phyloP scores from a whole-genome alignment of 2,888 invertebrate species.

The Maniola hyperantus region DNA sequence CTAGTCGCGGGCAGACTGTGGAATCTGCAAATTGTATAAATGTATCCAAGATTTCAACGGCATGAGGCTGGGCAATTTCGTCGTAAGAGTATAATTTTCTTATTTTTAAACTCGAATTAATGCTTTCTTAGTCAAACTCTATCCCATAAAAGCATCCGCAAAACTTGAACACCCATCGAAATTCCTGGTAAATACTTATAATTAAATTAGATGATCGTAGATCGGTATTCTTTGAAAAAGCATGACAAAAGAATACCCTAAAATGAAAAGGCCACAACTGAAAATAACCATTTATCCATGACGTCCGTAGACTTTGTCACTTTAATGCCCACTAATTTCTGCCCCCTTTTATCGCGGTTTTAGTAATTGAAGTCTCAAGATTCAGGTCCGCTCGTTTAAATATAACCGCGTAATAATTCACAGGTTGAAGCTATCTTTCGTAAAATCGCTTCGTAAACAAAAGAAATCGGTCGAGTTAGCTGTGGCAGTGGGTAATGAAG shows the following conservation, averaged over 20 bases:
- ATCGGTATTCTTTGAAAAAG: not conserved
- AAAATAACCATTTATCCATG: conserved; percentile 1
- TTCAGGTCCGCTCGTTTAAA: conserved; percentile 18
- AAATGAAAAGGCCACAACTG: not conserved
- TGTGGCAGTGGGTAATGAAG: conserved; percentile 31
- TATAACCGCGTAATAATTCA: conserved; percentile 21
- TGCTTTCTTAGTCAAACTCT: too few species aligned
- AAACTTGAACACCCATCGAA: too few species aligned
- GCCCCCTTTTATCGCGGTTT: conserved; percentile 11
- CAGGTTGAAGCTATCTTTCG: conserved; percentile 13
- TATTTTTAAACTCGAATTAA: too few species aligned
- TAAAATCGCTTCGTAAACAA: conserved; percentile 19
- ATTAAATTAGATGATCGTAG: not conserved
- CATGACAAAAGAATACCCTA: not conserved
- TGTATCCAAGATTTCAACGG: too few species aligned
- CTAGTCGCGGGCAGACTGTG: too few species aligned
- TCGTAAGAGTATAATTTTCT: too few species aligned
- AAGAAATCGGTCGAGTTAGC: not conserved
- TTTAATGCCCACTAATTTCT: conserved; percentile 15
- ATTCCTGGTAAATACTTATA: too few species aligned
- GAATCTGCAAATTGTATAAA: too few species aligned
- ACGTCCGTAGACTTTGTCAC: conserved; percentile 10
- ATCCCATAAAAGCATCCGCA: too few species aligned
- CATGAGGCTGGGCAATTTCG: too few species aligned
- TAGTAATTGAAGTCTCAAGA: conserved; percentile 3